phyloP scores from a whole-genome alignment of 2,797 vertebrate genomes.

The Danio kyathit region DNA sequence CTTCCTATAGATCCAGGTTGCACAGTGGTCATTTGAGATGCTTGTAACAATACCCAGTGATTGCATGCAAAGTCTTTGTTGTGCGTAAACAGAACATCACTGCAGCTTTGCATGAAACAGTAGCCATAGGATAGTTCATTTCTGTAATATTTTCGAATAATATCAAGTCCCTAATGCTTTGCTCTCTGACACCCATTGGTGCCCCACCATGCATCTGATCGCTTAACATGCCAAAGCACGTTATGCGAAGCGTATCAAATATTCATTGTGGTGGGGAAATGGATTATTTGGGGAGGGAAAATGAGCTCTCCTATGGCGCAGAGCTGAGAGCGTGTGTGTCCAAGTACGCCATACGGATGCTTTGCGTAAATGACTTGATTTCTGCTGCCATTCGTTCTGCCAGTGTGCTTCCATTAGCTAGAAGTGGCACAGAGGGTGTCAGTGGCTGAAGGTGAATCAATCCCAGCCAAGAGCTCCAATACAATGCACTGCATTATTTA shows the following conservation, averaged over 20 bases:
- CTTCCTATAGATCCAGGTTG: conserved; percentile 29
- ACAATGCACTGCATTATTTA: conserved; percentile 8
- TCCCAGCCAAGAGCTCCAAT: conserved; percentile 16
- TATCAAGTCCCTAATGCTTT: background rate
- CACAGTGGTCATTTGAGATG: conserved; percentile 6
- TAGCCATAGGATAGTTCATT: background rate
- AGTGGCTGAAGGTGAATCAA: conserved; percentile 48
- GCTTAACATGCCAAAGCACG: conserved; percentile 37
- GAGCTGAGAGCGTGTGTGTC: conserved; percentile 64
- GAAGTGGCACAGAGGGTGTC: conserved; percentile 29
- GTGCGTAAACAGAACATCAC: background rate
- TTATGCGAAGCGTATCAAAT: conserved; percentile 77
- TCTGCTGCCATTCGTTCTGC: conserved; percentile 56
- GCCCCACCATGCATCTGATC: conserved; percentile 21
- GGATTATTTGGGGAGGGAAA: conserved; percentile 78
- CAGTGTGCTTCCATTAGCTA: conserved; percentile 47
- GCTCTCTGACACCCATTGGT: conserved; percentile 25
- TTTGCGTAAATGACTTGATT: conserved; percentile 61
- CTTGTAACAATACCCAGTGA: conserved; percentile 5
- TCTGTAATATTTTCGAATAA: conserved; percentile 8
- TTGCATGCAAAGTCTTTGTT: background rate
- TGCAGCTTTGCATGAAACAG: conserved; percentile 3
- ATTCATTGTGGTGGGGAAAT: conserved; percentile 80
- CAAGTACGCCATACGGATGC: conserved; percentile 47
- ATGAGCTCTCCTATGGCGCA: conserved; percentile 79